A percentile compares a stretch with the other conserved stretches of the same genome.
Conservation (phyloP, 1,140 invertebrate genomes). For the Monomorium pharaonis region DNA sequence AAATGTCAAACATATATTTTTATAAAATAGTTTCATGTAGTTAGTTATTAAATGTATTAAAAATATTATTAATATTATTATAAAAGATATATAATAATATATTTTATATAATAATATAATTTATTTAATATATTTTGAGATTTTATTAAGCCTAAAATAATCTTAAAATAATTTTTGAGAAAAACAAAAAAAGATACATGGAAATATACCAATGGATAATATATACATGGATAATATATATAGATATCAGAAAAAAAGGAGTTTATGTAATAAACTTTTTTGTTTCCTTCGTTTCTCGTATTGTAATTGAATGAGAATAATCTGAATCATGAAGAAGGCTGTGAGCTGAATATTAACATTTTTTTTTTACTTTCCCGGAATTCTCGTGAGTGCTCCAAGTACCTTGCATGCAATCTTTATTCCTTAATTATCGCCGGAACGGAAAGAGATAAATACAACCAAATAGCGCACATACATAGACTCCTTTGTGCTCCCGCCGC, state of each 20-base stretch:
- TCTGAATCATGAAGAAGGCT: neutral
- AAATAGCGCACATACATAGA: neutral
- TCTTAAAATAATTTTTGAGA: neutral
- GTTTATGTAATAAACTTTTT: neutral
- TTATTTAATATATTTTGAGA: neutral
- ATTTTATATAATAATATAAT: too few relatives aligned
- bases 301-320: constrained; percentile 14
- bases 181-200: neutral
- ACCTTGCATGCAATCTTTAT: neutral
- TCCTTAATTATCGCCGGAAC: constrained; percentile 2
- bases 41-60: too few relatives aligned
- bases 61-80: too few relatives aligned
- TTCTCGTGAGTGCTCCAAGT: neutral
- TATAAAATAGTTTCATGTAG: neutral
- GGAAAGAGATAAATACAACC: neutral
- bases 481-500: neutral
- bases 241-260: too few relatives aligned
- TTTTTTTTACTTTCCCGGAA: neutral
- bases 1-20: neutral
- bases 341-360: neutral
- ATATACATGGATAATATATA: neutral
- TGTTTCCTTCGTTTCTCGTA: neutral
- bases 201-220: neutral
- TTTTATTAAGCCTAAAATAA: neutral
- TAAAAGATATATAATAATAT: too few relatives aligned